Base-by-base conservation (phyloP, 2,797 vertebrate genomes). In the Stomatorhinus walkeri region DNA sequence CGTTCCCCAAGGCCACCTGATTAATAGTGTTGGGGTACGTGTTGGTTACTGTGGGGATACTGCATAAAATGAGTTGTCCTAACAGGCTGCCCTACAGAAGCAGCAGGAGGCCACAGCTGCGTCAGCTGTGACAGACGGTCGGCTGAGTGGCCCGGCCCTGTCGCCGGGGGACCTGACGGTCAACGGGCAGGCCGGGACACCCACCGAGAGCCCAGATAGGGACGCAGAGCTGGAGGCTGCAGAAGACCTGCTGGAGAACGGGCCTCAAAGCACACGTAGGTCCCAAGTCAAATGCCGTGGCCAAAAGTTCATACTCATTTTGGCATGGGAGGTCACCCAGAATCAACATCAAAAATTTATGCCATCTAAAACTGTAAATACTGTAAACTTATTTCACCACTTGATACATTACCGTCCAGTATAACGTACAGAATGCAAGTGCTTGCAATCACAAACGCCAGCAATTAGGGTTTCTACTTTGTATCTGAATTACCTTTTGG, bases 41-140 rank as follows among this genome's bases (percentile, higher is more conserved):
- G 81, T 48, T 14, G 19, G 81, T 84, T 9, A 14, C 81, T 22
- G 46, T 22, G 43, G 43, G 22, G n/a, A 48, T 49, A n/a, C 28
- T 10, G 22, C 46, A 0, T 84, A 24, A 51, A 48, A 84, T 16
- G n/a, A 52, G 3, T 3, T 14, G 0, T 24, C 40, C 28, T 91
- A 90, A 43, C 88, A 99, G 98, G 98, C 97, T 85, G 97, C 98
- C 61, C 94, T 99, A 89, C 98, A 99, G 95, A 99, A 98, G 88
- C 97, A 98, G 90, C 98, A 98, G 89, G 96, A 97, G 72, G 95
- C 96, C 0, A 94, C 94, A 4, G 91, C 94, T 89, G 90, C 95
- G 86, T 93, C 95, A 89, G 93, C 96, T 10, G 94, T 95, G 2
- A 91, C 96, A 14, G 95, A 95, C 10, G 94, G 95, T 0, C 97